These are phyloP conservation scores for Itoplectis maculator DNA, from an alignment of 2,888 invertebrate genomes.

Conservation along the genomic window DNA sequence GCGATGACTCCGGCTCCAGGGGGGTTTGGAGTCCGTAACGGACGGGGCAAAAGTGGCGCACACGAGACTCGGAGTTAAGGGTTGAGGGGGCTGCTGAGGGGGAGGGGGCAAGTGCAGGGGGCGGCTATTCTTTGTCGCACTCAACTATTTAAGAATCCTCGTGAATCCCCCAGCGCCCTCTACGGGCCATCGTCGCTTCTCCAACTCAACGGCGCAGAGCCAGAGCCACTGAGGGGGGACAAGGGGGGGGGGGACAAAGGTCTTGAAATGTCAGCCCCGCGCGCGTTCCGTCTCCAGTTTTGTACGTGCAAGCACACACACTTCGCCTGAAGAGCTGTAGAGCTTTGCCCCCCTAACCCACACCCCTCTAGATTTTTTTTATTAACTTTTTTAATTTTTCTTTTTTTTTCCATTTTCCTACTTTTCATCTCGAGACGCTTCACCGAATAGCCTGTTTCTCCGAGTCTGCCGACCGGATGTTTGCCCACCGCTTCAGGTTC, in stretches of 20 bases:
- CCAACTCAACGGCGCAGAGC: conserved; percentile 37
- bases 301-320: conserved; percentile 25
- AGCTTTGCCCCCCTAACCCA: no score
- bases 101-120: conserved; percentile 54
- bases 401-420: conserved; percentile 37
- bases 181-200: conserved; percentile 62
- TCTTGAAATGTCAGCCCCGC: conserved; percentile 70
- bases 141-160: conserved; percentile 77
- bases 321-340: conserved; percentile 32
- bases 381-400: not conserved
- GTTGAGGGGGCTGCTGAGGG: conserved; percentile 59
- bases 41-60: conserved; percentile 44
- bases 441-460: conserved; percentile 55
- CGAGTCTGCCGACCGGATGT: not conserved
- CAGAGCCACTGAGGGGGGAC: no score
- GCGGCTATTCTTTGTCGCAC: conserved; percentile 67
- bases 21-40: not conserved
- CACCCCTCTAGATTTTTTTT: no score
- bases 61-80: no score
- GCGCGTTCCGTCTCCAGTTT: conserved; percentile 49
- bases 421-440: conserved; percentile 56
- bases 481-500: not conserved
- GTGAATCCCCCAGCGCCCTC: conserved; percentile 63
- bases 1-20: no score
- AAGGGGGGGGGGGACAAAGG: conserved; percentile 71